Evolutionary conservation across 2,888 invertebrate species (phyloP).

Genomic region (Carcina quercana): DNA sequence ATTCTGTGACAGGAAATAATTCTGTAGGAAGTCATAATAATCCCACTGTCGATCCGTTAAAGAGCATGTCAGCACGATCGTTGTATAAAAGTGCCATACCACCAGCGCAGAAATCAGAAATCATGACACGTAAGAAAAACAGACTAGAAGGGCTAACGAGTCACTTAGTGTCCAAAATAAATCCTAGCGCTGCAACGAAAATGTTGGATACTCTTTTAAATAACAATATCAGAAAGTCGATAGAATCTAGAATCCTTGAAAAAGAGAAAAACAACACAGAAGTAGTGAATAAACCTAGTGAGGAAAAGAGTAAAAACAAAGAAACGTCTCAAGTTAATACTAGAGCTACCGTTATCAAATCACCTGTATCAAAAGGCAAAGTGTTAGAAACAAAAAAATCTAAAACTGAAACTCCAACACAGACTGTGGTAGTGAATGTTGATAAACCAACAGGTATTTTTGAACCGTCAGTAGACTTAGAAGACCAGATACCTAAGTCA

Average conservation of each 20-base stretch:
- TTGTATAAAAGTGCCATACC: conserved; percentile 64
- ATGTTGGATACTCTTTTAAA: conserved; percentile 65
- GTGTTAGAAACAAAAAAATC: conserved; percentile 61
- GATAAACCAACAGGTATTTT: conserved; percentile 80
- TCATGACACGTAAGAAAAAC: conserved; percentile 77
- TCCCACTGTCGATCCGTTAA: conserved; percentile 48
- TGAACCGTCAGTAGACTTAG: conserved; percentile 79
- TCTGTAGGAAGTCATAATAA: conserved; percentile 27
- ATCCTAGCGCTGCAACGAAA: conserved; percentile 68
- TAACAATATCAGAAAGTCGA: conserved; percentile 66
- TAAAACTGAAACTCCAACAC: conserved; percentile 40
- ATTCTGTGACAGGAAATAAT: conserved; percentile 23
- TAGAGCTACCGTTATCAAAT: conserved; percentile 74
- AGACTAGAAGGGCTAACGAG: conserved; percentile 76
- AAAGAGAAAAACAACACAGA: conserved; percentile 48
- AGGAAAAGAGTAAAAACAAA: conserved; percentile 49
- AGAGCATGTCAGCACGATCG: conserved; percentile 66
- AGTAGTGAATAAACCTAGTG: conserved; percentile 34
- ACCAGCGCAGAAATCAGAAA: conserved; percentile 69
- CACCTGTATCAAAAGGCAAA: conserved; percentile 69
- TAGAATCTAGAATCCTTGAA: conserved; percentile 65
- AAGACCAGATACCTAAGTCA: conserved; percentile 77
- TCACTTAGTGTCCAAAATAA: conserved; percentile 76
- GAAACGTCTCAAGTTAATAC: conserved; percentile 57
- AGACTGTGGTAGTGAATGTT: conserved; percentile 50